These are phyloP conservation scores for Ictalurus punctatus DNA, from an alignment of 2,113 vertebrate genomes.

Conservation along the genomic window DNA sequence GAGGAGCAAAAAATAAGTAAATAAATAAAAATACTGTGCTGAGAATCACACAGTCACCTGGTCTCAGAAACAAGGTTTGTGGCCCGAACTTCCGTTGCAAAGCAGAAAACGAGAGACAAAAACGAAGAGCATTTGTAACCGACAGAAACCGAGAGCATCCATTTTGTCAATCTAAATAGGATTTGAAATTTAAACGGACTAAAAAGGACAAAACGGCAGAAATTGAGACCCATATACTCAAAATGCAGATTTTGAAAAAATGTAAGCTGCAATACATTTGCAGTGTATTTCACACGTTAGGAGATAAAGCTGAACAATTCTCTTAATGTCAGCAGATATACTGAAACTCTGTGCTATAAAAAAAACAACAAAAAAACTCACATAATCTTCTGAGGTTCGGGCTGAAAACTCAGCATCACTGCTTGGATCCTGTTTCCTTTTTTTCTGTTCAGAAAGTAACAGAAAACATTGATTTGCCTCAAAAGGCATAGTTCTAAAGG, in stretches of 20 bases:
- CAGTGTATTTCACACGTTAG: background rate
- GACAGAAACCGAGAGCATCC: background rate
- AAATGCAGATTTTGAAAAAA: background rate
- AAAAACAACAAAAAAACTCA: slow-evolving; percentile 52
- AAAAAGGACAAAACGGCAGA: background rate
- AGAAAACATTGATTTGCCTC: slow-evolving; percentile 35
- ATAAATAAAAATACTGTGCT: background rate
- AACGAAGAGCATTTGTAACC: background rate
- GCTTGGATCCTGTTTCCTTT: slow-evolving; percentile 74
- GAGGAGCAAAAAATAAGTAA: background rate
- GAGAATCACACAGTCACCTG: slow-evolving; percentile 14
- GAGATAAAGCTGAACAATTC: background rate
- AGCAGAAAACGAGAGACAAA: slow-evolving; percentile 27
- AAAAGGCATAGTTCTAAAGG: slow-evolving; percentile 24
- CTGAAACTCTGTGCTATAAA: slow-evolving; percentile 26
- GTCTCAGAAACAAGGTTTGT: slow-evolving; percentile 32
- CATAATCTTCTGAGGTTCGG: slow-evolving; percentile 65
- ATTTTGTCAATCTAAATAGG: background rate
- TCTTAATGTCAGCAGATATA: slow-evolving; percentile 15
- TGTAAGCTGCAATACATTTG: slow-evolving; percentile 3
- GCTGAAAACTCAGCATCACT: slow-evolving; percentile 57
- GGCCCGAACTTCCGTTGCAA: slow-evolving; percentile 42
- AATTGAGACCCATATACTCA: background rate
- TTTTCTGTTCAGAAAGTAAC: slow-evolving; percentile 70
- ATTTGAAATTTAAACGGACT: background rate